phyloP scores from a whole-genome alignment of 2,113 vertebrate species.

The Dendrocopos noguchii region DNA sequence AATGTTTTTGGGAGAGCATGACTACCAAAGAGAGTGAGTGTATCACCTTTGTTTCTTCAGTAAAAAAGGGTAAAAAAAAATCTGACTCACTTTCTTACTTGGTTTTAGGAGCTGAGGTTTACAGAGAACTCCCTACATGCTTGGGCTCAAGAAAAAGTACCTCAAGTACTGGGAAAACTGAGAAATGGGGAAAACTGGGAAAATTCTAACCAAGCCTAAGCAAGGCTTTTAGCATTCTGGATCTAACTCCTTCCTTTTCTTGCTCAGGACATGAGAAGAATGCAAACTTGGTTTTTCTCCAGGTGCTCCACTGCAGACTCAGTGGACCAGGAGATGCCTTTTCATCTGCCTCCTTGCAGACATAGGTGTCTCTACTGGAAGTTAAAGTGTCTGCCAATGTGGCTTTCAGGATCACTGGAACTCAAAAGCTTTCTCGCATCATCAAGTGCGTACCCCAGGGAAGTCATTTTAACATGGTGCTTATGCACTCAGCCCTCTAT shows the following conservation, averaged over 20 bases:
- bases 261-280: neutral
- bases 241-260: neutral
- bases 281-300: neutral
- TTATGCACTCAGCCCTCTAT: constrained; percentile 36
- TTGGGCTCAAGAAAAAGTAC: neutral
- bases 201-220: neutral
- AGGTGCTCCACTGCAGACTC: neutral
- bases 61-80: fast-evolving
- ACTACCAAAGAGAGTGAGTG: neutral
- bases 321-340: neutral
- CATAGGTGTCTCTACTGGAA: neutral
- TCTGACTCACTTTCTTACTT: neutral
- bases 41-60: neutral
- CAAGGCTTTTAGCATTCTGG: neutral
- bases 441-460: constrained; percentile 18
- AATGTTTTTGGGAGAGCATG: neutral
- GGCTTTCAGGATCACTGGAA: constrained; percentile 38
- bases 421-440: constrained; percentile 15
- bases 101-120: neutral
- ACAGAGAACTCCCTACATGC: neutral
- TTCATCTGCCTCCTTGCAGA: neutral
- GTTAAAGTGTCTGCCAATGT: neutral
- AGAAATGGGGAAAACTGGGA: neutral
- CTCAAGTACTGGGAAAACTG: neutral
- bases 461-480: constrained; percentile 36